Conservation (phyloP, 2,888 invertebrate species). For the Morpho helenor region DNA sequence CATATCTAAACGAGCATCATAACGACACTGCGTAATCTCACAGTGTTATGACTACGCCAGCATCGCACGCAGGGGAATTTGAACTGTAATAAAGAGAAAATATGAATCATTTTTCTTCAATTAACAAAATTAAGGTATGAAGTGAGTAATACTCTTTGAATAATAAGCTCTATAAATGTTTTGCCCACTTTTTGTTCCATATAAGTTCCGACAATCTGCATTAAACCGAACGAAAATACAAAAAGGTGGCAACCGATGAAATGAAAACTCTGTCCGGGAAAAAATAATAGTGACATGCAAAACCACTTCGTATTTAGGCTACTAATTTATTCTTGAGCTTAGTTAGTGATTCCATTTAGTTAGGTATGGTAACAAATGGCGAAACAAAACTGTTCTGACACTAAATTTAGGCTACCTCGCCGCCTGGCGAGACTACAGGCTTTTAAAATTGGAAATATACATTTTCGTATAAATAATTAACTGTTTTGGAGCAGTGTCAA, state of each 20-base stretch:
- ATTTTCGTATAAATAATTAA: neutral
- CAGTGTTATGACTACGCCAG: constrained; percentile 46
- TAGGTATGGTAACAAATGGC: constrained; percentile 7
- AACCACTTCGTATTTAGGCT: constrained; percentile 13
- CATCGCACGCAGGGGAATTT: constrained; percentile 34
- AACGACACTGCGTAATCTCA: constrained; percentile 73
- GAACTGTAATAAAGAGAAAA: constrained; percentile 33
- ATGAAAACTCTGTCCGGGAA: neutral
- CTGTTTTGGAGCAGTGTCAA: neutral
- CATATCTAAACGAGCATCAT: constrained; percentile 76
- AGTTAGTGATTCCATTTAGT: constrained; percentile 8
- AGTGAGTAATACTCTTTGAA: constrained; percentile 39
- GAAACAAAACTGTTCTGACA: constrained; percentile 5
- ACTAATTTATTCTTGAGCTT: constrained; percentile 10
- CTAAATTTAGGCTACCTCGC: constrained; percentile 4
- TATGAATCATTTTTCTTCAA: constrained; percentile 30
- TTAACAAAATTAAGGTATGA: constrained; percentile 28
- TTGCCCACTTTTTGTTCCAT: constrained; percentile 3
- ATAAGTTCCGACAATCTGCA: neutral
- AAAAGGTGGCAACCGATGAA: constrained; percentile 5
- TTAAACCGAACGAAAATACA: constrained; percentile 3
- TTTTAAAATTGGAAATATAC: constrained; percentile 6
- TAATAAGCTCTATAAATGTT: constrained; percentile 26
- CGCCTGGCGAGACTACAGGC: neutral
- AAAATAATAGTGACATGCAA: constrained; percentile 17